Conservation (phyloP, 1,140 invertebrate species). For the Conus betulinus region DNA sequence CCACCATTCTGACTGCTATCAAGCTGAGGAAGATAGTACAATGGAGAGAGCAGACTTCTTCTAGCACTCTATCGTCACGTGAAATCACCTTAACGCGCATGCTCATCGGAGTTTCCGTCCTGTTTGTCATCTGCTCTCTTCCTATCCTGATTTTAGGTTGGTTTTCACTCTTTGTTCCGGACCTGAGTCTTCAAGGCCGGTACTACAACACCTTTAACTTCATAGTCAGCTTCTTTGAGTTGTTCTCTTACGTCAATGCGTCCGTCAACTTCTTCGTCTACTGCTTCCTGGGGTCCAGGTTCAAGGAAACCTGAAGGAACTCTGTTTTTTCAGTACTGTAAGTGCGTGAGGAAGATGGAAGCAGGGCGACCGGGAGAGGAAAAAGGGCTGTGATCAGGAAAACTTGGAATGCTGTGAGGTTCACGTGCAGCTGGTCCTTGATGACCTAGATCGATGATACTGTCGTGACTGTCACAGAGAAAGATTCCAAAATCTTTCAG, state of each 20-base stretch:
- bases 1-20: neutral
- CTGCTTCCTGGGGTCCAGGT: conserved; percentile 3
- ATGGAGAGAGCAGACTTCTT: neutral
- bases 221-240: neutral
- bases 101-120: conserved; percentile 11
- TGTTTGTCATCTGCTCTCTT: neutral
- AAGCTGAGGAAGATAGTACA: neutral
- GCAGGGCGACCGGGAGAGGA: no score
- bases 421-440: no score
- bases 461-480: no score
- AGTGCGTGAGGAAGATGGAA: no score
- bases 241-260: neutral
- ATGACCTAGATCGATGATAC: no score
- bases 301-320: conserved; percentile 7
- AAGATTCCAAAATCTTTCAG: no score
- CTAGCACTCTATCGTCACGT: neutral
- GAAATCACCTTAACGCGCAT: conserved; percentile 15
- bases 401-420: no score
- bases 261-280: conserved; percentile 29
- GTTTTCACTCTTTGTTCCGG: neutral
- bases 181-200: neutral
- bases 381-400: no score
- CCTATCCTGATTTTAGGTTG: neutral
- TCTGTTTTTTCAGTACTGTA: neutral
- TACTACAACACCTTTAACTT: conserved; percentile 16